Evolutionary conservation across 2,797 vertebrate species (phyloP), one percentile per base, ranked within the genome.

Genomic region (Argentina silus): DNA sequence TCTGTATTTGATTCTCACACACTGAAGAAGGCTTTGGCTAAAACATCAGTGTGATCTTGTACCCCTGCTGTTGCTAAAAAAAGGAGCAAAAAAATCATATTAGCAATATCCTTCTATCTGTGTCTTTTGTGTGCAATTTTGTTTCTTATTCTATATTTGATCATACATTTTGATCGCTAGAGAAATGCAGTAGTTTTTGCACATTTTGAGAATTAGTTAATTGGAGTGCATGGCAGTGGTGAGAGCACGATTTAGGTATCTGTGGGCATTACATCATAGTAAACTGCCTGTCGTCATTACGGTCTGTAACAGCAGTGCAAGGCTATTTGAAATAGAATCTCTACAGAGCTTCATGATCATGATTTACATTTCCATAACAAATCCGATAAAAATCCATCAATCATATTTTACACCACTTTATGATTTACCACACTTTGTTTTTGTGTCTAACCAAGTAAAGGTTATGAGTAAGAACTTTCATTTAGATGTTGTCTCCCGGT

Each of bases 251-350:
- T 36, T 36, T 36, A 36, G 27, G 27, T 36, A 8, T 62, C 60
- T 15, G 36, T 62, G 60, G 36, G 27, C 62, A 57, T 14, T 45
- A 63, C 47, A 67, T 65, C 19, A 69, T 50, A 48, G 66, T 66
- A 56, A 78, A 56, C 55, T 66, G 6, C 12, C 27, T 8, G 12
- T 48, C 57, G 59, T 57, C 43, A 47, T 11, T 21, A 63, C 12
- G 4, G 36, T 60, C 21, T 57, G 45, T 45, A 62, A 14, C 53
- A 64, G 19, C 23, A 63, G 23, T 11, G 57, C 15, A 47, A 19
- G 15, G 45, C 23, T 43, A 66, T 73, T 15, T 68, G 19, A 23
- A 67, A 60, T 9, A 43, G n/a, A 55, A n/a, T 23, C 14, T 66
- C 14, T 14, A 17, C n/a, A 23, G 19, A 66, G 45, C 47, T 66